Conservation (phyloP, 37 sponge, comb jelly and placozoan genomes). For the Aplysina aerophoba region DNA sequence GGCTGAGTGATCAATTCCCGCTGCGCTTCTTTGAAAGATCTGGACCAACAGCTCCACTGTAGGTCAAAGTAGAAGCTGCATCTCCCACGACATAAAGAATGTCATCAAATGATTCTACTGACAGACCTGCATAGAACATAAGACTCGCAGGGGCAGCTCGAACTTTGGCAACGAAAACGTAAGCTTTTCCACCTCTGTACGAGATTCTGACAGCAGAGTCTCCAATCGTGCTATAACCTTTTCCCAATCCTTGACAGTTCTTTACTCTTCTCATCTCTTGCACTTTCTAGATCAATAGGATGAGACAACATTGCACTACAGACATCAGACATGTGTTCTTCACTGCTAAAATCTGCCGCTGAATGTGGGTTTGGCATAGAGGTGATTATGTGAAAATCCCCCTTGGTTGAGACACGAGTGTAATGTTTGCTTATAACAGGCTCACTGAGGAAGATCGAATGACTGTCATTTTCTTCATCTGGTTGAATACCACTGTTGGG, state of each 20-base stretch:
- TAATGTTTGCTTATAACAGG: background rate
- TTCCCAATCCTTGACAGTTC: conserved; percentile 8
- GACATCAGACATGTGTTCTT: background rate
- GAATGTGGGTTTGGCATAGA: background rate
- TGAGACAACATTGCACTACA: background rate
- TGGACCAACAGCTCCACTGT: background rate
- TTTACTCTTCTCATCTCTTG: background rate
- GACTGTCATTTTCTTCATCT: background rate
- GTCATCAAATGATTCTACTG: conserved; percentile 27
- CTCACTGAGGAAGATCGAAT: background rate
- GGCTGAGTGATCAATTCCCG: background rate
- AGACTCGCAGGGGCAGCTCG: conserved; percentile 3
- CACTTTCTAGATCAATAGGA: background rate
- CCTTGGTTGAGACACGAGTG: conserved; percentile 27
- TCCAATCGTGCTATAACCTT: conserved; percentile 18
- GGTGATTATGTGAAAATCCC: background rate
- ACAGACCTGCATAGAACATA: conserved; percentile 21
- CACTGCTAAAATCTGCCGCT: background rate
- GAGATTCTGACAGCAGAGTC: conserved; percentile 10
- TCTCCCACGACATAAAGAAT: background rate
- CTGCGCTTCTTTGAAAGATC: conserved; percentile 1
- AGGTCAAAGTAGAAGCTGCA: conserved; percentile 20
- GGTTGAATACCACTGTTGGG: conserved; percentile 10
- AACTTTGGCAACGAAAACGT: conserved; percentile 29
- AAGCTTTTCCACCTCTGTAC: background rate